Base-by-base conservation (phyloP, 1,140 invertebrate genomes). In the Drosophila lacertosa region DNA sequence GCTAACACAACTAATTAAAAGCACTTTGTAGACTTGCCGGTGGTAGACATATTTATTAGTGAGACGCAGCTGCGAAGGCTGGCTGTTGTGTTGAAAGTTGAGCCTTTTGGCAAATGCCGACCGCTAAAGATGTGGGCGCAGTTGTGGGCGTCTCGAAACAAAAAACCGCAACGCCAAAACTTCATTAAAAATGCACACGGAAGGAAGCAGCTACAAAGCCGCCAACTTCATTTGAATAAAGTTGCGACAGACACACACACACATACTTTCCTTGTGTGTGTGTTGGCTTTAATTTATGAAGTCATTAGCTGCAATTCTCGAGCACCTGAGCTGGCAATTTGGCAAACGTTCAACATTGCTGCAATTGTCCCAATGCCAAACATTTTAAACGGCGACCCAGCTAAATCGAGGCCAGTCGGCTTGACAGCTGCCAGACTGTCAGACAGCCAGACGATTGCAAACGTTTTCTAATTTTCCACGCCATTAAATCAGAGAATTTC, bases 381-480 rank as follows among this genome's bases (percentile, higher is more conserved):
- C 44, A 57, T 48, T 66, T 58, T 11, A 26, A 26, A n/a, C 42
- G 9, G 35, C 63, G 35, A 57, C 42, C 40, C 39, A 7, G 26
- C 20, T 32, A 51, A 77, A 78, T 74, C 62, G 77, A 72, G 59
- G 65, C 53, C 77, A 75, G 67, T 63, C 37, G 59, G 37, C 29
- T 79, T 77, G 67, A 58, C 77, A 74, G 70, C 63, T 71, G 76
- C 64, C 76, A 79, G 69, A 68, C 59, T 50, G 42, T 58, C 10
- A 32, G 42, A 4, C 42, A 47, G 32, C 24, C 22, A 20, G 53
- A 22, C 45, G 35, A 54, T 40, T 45, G 67, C 77, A 77, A 81
- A 81, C 77, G 78, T 81, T 81, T 81, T 81, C 78, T 76, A 81
- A 81, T 81, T 81, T 81, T 81, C 78, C 78, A 81, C 73, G 63